Conservation (phyloP, 2,888 invertebrate species). For the Pachycephus smyrnensis region DNA sequence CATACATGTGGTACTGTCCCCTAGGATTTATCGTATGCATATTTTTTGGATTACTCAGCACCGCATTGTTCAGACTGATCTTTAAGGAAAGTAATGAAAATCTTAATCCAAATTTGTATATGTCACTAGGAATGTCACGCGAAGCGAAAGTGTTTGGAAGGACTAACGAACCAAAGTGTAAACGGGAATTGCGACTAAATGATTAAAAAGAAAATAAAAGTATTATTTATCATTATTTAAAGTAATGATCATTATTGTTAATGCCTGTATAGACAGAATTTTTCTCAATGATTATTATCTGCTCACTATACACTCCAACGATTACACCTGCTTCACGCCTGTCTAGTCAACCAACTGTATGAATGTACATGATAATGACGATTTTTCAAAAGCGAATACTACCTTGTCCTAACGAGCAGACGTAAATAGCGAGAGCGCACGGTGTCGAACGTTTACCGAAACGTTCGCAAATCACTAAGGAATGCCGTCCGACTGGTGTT, state of each 20-base stretch:
- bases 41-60: conserved; percentile 34
- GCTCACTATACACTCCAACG: not conserved
- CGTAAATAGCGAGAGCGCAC: conserved; percentile 49
- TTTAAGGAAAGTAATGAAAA: not conserved
- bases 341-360: not conserved
- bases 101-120: not conserved
- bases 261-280: not conserved
- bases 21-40: conserved; percentile 49
- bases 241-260: not conserved
- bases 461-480: conserved; percentile 63
- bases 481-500: conserved; percentile 61
- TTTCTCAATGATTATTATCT: not conserved
- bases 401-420: conserved; percentile 31
- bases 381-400: not conserved
- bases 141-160: not conserved
- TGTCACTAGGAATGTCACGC: not conserved
- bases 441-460: conserved; percentile 56
- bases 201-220: not conserved
- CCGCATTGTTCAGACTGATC: not conserved
- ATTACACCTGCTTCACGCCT: not conserved
- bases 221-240: not conserved
- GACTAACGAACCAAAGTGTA: not conserved
- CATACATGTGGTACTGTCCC: conserved; percentile 60
- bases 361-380: not conserved
- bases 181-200: not conserved